phyloP scores from a whole-genome alignment of 2,888 invertebrate genomes.

The Papilio demoleus region DNA sequence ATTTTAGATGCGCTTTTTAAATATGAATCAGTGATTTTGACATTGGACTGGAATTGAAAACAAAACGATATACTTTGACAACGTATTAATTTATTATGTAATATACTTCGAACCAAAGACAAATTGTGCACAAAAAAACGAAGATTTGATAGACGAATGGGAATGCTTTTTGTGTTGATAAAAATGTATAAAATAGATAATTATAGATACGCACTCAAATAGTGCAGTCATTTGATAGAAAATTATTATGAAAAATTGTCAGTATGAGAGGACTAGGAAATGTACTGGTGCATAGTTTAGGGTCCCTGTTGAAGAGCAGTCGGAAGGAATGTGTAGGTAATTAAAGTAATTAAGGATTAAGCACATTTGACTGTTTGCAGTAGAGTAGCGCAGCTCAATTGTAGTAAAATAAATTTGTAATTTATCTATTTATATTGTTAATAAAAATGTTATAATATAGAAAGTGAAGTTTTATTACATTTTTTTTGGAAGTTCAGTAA shows the following conservation, averaged over 20 bases:
- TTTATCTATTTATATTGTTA: constrained; percentile 83
- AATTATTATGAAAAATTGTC: constrained; percentile 35
- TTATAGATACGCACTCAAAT: constrained; percentile 45
- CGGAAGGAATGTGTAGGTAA: constrained; percentile 52
- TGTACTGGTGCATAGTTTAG: constrained; percentile 71
- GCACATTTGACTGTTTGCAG: constrained; percentile 81
- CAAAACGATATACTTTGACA: constrained; percentile 34
- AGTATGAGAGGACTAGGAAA: constrained; percentile 48
- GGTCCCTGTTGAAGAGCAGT: constrained; percentile 51
- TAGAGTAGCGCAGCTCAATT: constrained; percentile 83
- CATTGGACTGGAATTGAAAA: constrained; percentile 68
- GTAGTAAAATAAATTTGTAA: constrained; percentile 81
- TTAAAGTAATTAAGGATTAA: constrained; percentile 56
- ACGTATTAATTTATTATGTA: constrained; percentile 16
- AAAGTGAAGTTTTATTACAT: constrained; percentile 51
- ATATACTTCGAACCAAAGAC: constrained; percentile 33
- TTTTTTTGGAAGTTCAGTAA: not conserved
- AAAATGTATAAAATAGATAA: constrained; percentile 37
- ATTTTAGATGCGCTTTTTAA: constrained; percentile 44
- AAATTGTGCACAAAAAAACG: constrained; percentile 48
- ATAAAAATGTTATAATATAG: constrained; percentile 82
- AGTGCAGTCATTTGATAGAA: constrained; percentile 45
- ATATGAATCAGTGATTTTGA: constrained; percentile 53
- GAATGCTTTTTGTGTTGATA: constrained; percentile 52
- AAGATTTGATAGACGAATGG: constrained; percentile 43